Evolutionary conservation across 2,888 invertebrate genomes (phyloP).

Genomic region (Drosophila gaucha): DNA sequence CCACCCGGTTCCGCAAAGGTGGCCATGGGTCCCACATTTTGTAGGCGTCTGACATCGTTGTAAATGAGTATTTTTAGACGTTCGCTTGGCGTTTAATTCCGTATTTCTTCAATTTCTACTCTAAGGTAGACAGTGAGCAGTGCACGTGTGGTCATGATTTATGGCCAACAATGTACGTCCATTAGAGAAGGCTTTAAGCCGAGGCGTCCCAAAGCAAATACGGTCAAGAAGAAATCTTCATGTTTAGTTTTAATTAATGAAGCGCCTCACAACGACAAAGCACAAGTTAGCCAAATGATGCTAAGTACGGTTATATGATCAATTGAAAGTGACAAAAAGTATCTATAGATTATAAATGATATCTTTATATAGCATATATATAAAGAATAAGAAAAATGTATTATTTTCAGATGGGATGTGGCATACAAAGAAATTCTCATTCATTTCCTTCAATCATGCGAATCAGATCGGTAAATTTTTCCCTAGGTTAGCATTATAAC

Average conservation of each 20-base stretch:
- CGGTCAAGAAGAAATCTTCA: conserved; percentile 54
- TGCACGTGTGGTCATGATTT: conserved; percentile 73
- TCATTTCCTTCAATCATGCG: too few relatives aligned
- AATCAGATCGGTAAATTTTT: too few relatives aligned
- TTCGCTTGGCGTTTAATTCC: conserved; percentile 56
- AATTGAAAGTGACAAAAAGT: conserved; percentile 14
- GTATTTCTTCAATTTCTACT: conserved; percentile 56
- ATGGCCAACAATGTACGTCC: conserved; percentile 74
- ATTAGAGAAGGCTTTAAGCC: conserved; percentile 72
- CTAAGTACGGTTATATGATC: conserved; percentile 14
- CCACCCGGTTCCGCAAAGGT: conserved; percentile 58
- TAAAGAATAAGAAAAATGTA: neutral
- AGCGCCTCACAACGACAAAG: conserved; percentile 29
- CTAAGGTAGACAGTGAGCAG: conserved; percentile 42
- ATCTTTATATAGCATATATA: neutral
- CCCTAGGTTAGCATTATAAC: too few relatives aligned
- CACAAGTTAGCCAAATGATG: conserved; percentile 35
- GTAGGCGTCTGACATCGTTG: conserved; percentile 68
- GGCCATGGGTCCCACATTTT: conserved; percentile 68
- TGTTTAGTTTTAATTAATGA: conserved; percentile 69
- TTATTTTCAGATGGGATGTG: neutral
- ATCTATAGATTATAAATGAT: neutral
- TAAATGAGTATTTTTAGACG: conserved; percentile 49
- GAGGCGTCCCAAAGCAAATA: conserved; percentile 62
- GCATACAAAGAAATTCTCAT: too few relatives aligned